Evolutionary conservation across 2,888 invertebrate species (phyloP).

Genomic region (Apamea sordens): DNA sequence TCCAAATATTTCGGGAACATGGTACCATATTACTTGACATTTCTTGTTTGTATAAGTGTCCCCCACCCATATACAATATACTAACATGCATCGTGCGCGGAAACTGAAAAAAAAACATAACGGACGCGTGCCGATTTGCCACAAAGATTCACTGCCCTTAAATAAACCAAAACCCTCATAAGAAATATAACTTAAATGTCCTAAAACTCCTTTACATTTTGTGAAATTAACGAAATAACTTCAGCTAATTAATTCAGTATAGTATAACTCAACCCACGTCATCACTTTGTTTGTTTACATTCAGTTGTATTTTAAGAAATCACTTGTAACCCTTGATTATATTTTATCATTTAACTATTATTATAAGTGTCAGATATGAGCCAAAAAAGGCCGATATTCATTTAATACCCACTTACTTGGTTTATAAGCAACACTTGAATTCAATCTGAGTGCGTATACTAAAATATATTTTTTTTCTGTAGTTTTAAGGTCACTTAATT

Average conservation of each 20-base stretch:
- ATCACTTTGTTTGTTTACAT: slow-evolving; percentile 11
- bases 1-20: too few relatives aligned
- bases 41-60: too few relatives aligned
- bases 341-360: slow-evolving; percentile 12
- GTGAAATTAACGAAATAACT: neutral
- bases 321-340: neutral
- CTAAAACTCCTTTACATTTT: neutral
- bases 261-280: neutral
- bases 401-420: slow-evolving; percentile 13
- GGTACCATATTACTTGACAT: too few relatives aligned
- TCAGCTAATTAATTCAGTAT: neutral
- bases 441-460: neutral
- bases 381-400: neutral
- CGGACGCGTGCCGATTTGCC: neutral
- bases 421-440: slow-evolving; percentile 13
- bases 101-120: too few relatives aligned
- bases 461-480: neutral
- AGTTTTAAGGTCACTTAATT: neutral
- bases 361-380: neutral
- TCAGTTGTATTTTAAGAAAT: neutral
- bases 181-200: neutral
- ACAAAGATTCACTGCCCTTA: neutral
- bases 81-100: too few relatives aligned
- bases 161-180: neutral
- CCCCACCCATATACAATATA: too few relatives aligned